A percentile compares a stretch with the other conserved stretches of the same genome.
phyloP scores from a whole-genome alignment of 2,113 vertebrate species.

The Leucosticte australis region DNA sequence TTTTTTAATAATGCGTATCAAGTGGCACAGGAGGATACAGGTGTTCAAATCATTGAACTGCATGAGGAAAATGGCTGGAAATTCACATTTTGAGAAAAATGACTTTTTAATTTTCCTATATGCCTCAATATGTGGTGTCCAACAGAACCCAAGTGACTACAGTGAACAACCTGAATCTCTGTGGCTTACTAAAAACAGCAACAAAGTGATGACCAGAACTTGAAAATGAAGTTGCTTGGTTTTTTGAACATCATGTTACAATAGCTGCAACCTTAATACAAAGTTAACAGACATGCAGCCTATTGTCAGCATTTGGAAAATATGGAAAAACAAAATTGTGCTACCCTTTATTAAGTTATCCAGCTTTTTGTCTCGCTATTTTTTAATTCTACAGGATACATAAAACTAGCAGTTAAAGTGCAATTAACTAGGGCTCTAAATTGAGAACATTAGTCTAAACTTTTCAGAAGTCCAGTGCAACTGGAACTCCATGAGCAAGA shows the following conservation, averaged over 20 bases:
- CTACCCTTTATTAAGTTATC: neutral
- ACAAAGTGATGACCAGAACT: neutral
- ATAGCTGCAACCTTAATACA: neutral
- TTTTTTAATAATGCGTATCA: neutral
- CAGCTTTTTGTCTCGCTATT: neutral
- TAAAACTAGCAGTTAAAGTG: neutral
- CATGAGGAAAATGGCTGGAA: neutral
- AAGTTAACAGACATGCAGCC: neutral
- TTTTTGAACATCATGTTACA: neutral
- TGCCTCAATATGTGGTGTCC: neutral
- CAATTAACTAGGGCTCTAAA: neutral
- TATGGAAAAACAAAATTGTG: neutral
- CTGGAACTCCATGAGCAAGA: neutral
- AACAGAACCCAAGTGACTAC: neutral
- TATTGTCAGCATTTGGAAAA: neutral
- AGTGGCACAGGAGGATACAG: neutral
- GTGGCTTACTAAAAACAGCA: neutral
- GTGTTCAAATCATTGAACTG: neutral
- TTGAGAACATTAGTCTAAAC: neutral
- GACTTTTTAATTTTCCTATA: neutral
- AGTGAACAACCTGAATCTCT: neutral
- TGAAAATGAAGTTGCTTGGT: neutral
- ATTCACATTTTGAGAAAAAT: neutral
- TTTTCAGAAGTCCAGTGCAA: neutral
- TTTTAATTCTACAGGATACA: neutral